These are phyloP conservation scores for Ptychochromis oligacanthus DNA, from an alignment of 2,113 vertebrate genomes.

Conservation along the genomic window DNA sequence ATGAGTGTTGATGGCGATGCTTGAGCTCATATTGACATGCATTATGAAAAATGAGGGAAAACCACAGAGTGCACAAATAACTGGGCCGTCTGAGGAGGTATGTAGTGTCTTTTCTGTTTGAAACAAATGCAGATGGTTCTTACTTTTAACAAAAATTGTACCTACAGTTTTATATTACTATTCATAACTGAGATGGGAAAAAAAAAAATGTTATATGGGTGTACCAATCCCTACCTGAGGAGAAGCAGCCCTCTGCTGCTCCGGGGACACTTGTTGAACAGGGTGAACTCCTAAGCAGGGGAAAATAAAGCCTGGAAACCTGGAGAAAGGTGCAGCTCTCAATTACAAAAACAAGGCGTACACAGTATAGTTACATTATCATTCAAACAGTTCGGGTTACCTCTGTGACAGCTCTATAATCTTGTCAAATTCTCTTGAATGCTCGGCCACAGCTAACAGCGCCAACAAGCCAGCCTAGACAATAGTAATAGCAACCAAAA, in stretches of 20 bases:
- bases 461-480: constrained; percentile 85
- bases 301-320: constrained; percentile 86
- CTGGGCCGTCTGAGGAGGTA: too few species aligned
- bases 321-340: constrained; percentile 39
- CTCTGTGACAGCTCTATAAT: constrained; percentile 89
- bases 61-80: too few species aligned
- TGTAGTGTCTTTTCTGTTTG: too few species aligned
- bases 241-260: constrained; percentile 83
- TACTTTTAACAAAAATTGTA: too few species aligned
- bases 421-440: constrained; percentile 88
- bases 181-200: too few species aligned
- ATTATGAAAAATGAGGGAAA: too few species aligned
- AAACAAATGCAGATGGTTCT: too few species aligned
- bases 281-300: constrained; percentile 94
- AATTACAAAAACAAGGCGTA: not conserved
- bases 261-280: constrained; percentile 82
- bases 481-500: constrained; percentile 9
- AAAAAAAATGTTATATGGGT: not conserved
- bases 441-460: constrained; percentile 89
- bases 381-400: constrained; percentile 57
- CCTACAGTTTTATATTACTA: too few species aligned
- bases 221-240: constrained; percentile 79
- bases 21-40: too few species aligned
- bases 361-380: not conserved
- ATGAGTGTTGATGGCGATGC: too few species aligned